Base-by-base conservation (phyloP, 2,797 vertebrate genomes). In the Novumbra hubbsi region DNA sequence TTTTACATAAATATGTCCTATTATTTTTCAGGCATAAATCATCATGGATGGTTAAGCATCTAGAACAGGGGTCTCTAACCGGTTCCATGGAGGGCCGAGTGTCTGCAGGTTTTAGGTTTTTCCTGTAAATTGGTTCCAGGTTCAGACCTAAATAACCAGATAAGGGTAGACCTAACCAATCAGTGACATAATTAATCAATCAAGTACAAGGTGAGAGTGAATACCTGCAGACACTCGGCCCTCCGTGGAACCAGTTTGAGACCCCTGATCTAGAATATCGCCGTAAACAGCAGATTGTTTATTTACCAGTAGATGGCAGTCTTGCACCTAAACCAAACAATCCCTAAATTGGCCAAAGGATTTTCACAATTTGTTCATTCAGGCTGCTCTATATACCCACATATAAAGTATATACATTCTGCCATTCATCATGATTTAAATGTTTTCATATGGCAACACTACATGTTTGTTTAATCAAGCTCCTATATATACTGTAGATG, bases 271-370 rank as follows among this genome's bases (percentile, higher is more conserved):
- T 30, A 65, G 17, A 65, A 65, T 32, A 65, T 32, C 28, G 15
- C 1, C 24, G 48, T 5, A 28, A 14, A 30, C 24, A 24, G 45
- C 32, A 14, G 17, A 19, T 38, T 57, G n/a, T 49, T 71, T 70
- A 63, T 76, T 75, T 30, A 68, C 17, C 75, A 71, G 77, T 65
- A 75, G 30, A 21, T 71, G 64, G 64, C 72, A 67, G n/a, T 27
- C n/a, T 50, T 64, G 60, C 8, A 45, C 62, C 45, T 27, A 73
- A 64, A 27, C 63, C n/a, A 27, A 66, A 50, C 64, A 7, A 12
- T 38, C 4, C 38, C 77, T 70, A 64, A 68, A 79, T 81, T 71
- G 45, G 76, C 24, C 71, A 52, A 21, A 30, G 28, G 1, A 68
- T 70, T 50, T 19, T 11, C 12, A 27, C 68, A 19, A 15, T 27